Conservation (phyloP, 2,113 vertebrate species). For the Xenopus laevis region DNA sequence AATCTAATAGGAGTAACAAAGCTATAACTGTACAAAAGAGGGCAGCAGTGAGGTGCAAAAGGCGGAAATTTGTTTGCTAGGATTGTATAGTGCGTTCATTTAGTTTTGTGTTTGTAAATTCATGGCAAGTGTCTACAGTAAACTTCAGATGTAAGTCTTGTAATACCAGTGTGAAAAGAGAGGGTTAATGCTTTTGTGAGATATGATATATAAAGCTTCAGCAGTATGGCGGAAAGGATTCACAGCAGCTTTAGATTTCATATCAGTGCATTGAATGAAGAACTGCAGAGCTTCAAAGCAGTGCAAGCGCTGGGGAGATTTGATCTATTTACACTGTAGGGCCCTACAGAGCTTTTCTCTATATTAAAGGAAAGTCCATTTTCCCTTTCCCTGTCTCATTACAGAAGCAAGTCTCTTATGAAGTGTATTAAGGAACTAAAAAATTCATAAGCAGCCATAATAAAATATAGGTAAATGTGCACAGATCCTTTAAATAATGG, state of each 20-base stretch:
- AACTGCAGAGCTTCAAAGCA: not conserved
- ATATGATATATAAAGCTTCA: too few relatives aligned
- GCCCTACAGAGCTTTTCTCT: constrained; percentile 1
- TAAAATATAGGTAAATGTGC: not conserved
- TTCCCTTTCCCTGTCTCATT: not conserved
- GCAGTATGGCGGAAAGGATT: too few relatives aligned
- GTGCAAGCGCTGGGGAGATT: not conserved
- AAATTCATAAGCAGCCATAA: constrained; percentile 1
- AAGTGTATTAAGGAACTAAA: constrained; percentile 1
- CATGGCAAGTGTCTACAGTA: too few relatives aligned
- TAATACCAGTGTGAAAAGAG: too few relatives aligned
- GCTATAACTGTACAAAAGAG: too few relatives aligned
- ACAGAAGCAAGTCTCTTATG: not conserved
- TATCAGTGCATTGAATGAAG: not conserved
- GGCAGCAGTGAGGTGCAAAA: too few relatives aligned
- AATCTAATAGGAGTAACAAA: too few relatives aligned
- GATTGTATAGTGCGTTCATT: too few relatives aligned
- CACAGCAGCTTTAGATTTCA: not conserved
- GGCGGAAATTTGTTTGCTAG: too few relatives aligned
- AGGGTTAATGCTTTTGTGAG: too few relatives aligned
- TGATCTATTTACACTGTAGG: not conserved
- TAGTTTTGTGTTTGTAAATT: too few relatives aligned
- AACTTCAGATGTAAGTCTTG: too few relatives aligned
- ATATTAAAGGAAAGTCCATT: not conserved
- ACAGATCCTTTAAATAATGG: not conserved